Base-by-base conservation (phyloP, 1,140 invertebrate species). In the Calephelis nemesis region DNA sequence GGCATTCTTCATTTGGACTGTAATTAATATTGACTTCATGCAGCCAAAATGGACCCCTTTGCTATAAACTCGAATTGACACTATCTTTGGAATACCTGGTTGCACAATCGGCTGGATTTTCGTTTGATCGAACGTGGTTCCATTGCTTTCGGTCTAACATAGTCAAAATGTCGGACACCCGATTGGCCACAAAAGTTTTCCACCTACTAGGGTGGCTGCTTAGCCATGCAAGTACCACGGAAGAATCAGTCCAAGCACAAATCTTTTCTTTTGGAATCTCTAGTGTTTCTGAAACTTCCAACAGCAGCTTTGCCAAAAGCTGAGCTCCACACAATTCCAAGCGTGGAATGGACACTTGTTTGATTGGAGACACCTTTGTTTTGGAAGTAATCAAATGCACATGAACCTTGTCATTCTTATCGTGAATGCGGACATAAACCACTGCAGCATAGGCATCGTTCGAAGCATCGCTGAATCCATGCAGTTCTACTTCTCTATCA, bases 51-150 rank as follows among this genome's bases (percentile, higher is more conserved):
- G 39, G 63, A 39, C 63, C 63, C 11, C 39, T 11, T 52, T 40
- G 52, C 63, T 48, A 65, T 8, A 65, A 40, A 7, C n/a, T 13
- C 30, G 30, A 40, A n/a, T 65, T 3, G 5, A 30, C 4, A 4
- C 7, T n/a, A 9, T 73, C 72, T 62, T 63, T 62, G 8, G 52
- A 9, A n/a, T 69, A 68, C 65, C 69, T 60, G 0, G 72, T 70
- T 1, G 72, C 68, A 8, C 65, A 48, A 52, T 74, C 73, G 10
- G 73, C 73, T 5, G 73, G 73, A 39, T 74, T 74, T 11, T 68
- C 9, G 2, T 7, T 47, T 13, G 72, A 73, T 54, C 66, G 47
- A 7, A 73, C 68, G 65, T 73, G 65, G 40, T 52, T 39, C 72
- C 72, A 70, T 15, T 73, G 65, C 15, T 15, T n/a, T 1, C 45